Conservation (phyloP, 2,797 vertebrate species). For the Ctenopoma kingsleyae region DNA sequence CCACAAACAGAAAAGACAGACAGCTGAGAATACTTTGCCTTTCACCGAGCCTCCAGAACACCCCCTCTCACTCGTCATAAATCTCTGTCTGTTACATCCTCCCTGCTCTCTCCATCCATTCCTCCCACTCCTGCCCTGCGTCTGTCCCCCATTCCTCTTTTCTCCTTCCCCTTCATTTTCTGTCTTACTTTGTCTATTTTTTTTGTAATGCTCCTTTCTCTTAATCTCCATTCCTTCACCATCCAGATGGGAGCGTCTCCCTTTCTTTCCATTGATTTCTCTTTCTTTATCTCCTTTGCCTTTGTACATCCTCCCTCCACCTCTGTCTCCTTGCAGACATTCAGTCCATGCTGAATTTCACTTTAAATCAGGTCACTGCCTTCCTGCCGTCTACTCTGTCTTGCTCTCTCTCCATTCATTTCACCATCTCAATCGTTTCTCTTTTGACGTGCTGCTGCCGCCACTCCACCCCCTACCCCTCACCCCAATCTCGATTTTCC, state of each 20-base stretch:
- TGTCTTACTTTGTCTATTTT: constrained; percentile 23
- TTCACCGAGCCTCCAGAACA: constrained; percentile 31
- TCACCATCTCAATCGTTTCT: constrained; percentile 67
- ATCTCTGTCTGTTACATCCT: constrained; percentile 56
- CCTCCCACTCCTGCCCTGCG: constrained; percentile 22
- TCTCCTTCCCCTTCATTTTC: constrained; percentile 26
- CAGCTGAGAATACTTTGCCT: constrained; percentile 59
- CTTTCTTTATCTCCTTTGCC: constrained; percentile 24
- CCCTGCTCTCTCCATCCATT: constrained; percentile 24
- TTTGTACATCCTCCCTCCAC: constrained; percentile 38
- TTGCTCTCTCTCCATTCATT: constrained; percentile 49
- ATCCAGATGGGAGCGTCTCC: constrained; percentile 20
- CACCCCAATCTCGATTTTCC: constrained; percentile 55
- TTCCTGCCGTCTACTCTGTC: constrained; percentile 66
- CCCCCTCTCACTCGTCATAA: constrained; percentile 56
- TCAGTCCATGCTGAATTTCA: constrained; percentile 80
- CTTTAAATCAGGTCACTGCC: constrained; percentile 86
- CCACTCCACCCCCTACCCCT: constrained; percentile 13
- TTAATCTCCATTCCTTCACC: constrained; percentile 57
- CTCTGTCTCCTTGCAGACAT: constrained; percentile 69
- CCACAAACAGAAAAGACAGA: constrained; percentile 64
- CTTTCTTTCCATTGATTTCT: constrained; percentile 56
- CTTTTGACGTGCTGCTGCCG: constrained; percentile 65
- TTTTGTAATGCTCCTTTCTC: constrained; percentile 41
- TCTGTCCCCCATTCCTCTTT: constrained; percentile 10